Conservation (phyloP, 2,113 vertebrate genomes). For the Rhinopomastus cyanomelas region DNA sequence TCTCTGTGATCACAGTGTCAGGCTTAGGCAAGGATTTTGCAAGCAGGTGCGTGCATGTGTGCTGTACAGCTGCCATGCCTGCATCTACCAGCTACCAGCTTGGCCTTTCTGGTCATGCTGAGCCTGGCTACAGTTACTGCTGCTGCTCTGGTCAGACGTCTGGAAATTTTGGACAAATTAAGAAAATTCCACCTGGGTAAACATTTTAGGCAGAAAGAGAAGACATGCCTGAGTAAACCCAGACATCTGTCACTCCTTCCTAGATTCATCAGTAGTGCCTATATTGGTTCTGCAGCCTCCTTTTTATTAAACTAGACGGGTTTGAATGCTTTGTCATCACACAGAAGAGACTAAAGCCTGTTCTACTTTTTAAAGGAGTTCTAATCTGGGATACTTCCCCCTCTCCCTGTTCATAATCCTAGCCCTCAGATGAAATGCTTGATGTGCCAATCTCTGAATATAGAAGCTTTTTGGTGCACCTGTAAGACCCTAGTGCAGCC, state of each 20-base stretch:
- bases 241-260: not conserved
- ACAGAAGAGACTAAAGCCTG: not conserved
- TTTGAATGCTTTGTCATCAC: not conserved
- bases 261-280: not conserved
- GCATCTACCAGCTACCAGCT: not conserved
- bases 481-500: not conserved
- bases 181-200: slow-evolving; percentile 16
- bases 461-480: not conserved
- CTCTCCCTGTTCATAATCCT: not conserved
- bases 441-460: not conserved
- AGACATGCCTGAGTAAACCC: not conserved
- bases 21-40: not conserved
- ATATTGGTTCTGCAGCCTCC: not conserved
- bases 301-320: not conserved
- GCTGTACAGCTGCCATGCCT: not conserved
- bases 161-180: slow-evolving; percentile 12
- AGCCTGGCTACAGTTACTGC: not conserved
- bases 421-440: not conserved
- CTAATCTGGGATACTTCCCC: not conserved
- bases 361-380: not conserved
- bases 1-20: not conserved
- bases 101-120: not conserved
- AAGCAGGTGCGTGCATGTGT: not conserved
- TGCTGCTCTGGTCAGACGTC: not conserved
- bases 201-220: slow-evolving; percentile 14